Conservation (phyloP, 2,888 invertebrate species). For the Tillus elongatus region DNA sequence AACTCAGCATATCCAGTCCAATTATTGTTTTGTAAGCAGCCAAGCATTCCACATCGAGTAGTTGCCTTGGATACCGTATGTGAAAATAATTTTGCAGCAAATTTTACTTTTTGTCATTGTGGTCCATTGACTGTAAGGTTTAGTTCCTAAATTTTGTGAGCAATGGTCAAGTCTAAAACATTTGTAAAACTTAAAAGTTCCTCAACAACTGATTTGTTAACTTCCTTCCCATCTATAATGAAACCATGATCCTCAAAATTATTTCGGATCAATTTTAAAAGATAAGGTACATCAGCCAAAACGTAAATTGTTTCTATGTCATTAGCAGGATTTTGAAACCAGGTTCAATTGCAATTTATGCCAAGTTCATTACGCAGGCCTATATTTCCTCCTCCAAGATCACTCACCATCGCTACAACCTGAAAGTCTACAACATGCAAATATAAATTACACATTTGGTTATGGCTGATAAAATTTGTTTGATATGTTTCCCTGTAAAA, state of each 20-base stretch:
- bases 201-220: background rate
- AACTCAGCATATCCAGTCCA: background rate
- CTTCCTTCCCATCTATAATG: constrained; percentile 15
- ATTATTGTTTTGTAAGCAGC: background rate
- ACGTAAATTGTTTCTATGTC: constrained; percentile 15
- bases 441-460: no score
- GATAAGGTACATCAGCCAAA: constrained; percentile 22
- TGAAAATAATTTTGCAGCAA: background rate
- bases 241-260: constrained; percentile 22
- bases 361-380: constrained; percentile 13
- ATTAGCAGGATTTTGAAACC: constrained; percentile 14
- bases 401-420: constrained; percentile 17
- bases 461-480: no score
- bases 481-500: no score
- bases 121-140: background rate
- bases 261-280: constrained; percentile 21
- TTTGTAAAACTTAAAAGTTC: background rate
- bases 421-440: constrained; percentile 15
- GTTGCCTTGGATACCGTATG: constrained; percentile 1
- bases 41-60: background rate
- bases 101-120: background rate
- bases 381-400: constrained; percentile 21
- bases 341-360: constrained; percentile 12
- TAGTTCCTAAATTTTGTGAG: background rate
- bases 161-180: background rate